A percentile compares a stretch with the other conserved stretches of the same genome.
phyloP scores from a whole-genome alignment of 1,140 invertebrate genomes.

The Nasonia vitripennis region DNA sequence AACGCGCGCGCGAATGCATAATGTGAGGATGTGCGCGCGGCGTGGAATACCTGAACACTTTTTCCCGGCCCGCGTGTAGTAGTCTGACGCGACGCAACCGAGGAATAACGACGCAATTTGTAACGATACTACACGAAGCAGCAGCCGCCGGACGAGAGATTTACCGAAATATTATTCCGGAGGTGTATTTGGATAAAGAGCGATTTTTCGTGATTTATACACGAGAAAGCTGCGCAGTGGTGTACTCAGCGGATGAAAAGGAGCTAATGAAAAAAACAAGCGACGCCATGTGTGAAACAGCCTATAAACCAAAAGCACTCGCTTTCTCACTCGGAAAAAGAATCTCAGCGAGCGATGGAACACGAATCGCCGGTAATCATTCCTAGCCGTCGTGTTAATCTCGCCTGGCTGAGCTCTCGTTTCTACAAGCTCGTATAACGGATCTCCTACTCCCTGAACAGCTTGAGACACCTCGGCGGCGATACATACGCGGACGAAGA shows the following conservation, averaged over 20 bases:
- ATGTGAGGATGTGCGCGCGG: constrained; percentile 11
- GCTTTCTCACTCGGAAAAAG: neutral
- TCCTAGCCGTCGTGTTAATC: neutral
- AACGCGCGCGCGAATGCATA: constrained; percentile 23
- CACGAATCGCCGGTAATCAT: neutral
- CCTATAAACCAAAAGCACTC: neutral
- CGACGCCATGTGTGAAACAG: too few relatives aligned
- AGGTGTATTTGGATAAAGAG: too few relatives aligned
- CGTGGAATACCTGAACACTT: neutral
- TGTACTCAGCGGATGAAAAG: too few relatives aligned
- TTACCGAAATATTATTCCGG: neutral
- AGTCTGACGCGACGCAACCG: neutral
- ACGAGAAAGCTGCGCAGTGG: too few relatives aligned
- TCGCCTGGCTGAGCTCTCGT: neutral
- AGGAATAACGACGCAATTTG: constrained; percentile 17
- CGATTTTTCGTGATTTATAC: too few relatives aligned
- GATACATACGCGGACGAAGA: neutral
- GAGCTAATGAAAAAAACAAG: too few relatives aligned
- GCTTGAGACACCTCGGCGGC: neutral
- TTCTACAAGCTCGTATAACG: neutral
- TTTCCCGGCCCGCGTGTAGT: neutral
- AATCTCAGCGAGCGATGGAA: neutral
- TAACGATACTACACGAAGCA: neutral
- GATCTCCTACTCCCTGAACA: neutral
- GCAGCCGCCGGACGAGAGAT: neutral